phyloP scores from a whole-genome alignment of 2,888 invertebrate genomes.

The Troides helena region DNA sequence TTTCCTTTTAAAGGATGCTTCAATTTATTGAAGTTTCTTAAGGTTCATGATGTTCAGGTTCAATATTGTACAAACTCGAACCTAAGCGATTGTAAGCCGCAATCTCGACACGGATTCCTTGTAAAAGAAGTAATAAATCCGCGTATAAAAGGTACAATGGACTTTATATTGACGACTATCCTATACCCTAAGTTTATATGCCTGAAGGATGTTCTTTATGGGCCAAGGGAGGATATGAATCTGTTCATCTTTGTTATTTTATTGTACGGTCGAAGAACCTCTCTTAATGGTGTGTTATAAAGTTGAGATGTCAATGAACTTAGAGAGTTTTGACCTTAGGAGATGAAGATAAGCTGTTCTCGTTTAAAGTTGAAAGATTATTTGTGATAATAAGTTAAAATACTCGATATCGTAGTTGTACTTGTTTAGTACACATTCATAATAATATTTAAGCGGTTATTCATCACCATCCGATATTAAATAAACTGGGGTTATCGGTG shows the following conservation, averaged over 20 bases:
- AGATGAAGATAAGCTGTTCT: background rate
- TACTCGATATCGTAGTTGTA: background rate
- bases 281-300: background rate
- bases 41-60: background rate
- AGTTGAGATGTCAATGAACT: background rate
- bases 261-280: conserved; percentile 2
- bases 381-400: background rate
- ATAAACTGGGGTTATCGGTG: conserved; percentile 15
- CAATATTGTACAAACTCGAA: background rate
- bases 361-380: background rate
- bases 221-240: background rate
- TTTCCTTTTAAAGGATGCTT: too few species aligned
- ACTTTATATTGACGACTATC: conserved; percentile 5
- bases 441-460: background rate
- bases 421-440: background rate
- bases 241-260: conserved; percentile 5
- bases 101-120: background rate
- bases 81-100: background rate
- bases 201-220: conserved; percentile 4
- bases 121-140: conserved; percentile 4
- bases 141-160: conserved; percentile 1
- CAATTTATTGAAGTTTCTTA: too few species aligned
- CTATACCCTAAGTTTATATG: conserved; percentile 2
- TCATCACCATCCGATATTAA: background rate
- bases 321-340: background rate